Evolutionary conservation across 2,113 vertebrate species (phyloP).

Genomic region (Phrynosoma platyrhinos): DNA sequence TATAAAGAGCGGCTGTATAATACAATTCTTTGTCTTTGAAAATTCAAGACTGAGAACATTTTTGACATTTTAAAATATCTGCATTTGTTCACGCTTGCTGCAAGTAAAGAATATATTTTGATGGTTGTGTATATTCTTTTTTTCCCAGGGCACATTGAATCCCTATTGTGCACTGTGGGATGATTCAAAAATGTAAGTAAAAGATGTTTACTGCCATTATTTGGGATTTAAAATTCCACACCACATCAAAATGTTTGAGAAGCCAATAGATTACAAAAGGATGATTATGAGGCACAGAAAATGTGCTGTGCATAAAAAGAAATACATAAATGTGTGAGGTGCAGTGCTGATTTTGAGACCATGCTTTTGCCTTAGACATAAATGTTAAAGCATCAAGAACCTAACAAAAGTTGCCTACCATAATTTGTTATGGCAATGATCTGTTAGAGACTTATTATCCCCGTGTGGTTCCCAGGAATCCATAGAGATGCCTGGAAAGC

Average conservation of each 20-base stretch:
- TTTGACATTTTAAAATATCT: background rate
- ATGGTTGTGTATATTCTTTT: constrained; percentile 41
- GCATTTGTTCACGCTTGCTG: constrained; percentile 1
- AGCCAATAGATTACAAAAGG: background rate
- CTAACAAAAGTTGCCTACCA: constrained; percentile 13
- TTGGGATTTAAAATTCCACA: constrained; percentile 56
- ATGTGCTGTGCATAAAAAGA: constrained; percentile 2
- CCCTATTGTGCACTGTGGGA: constrained; percentile 98
- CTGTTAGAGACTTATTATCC: background rate
- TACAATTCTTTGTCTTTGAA: background rate
- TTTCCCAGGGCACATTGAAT: constrained; percentile 91
- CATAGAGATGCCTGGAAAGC: background rate
- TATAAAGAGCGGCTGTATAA: background rate
- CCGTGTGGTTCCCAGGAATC: background rate
- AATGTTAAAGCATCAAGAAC: constrained; percentile 15
- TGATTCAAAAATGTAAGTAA: constrained; percentile 93
- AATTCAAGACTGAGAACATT: background rate
- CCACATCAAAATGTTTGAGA: constrained; percentile 41
- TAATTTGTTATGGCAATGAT: constrained; percentile 5
- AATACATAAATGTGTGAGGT: constrained; percentile 23
- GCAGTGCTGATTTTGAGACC: background rate
- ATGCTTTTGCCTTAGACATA: constrained; percentile 45
- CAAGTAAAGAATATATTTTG: constrained; percentile 14
- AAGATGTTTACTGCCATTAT: constrained; percentile 65
- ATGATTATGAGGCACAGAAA: constrained; percentile 22